A percentile compares a stretch with the other conserved stretches of the same genome.
phyloP scores from a whole-genome alignment of 1,140 invertebrate genomes.

The Carcinoscorpius rotundicauda region DNA sequence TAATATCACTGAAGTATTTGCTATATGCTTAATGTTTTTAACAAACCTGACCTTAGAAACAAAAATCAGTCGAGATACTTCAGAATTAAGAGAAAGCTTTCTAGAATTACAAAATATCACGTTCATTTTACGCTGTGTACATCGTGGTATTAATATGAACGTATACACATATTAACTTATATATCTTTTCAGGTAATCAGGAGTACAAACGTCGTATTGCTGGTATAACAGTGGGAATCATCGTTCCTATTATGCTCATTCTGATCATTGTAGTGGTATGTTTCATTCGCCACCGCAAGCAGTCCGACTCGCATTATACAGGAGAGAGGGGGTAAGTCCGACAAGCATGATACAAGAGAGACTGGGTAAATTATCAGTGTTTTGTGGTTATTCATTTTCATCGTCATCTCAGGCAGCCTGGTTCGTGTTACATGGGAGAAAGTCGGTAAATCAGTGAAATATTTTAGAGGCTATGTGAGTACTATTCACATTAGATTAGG shows the following conservation, averaged over 20 bases:
- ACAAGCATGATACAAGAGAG: slow-evolving; percentile 21
- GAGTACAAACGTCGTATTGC: slow-evolving; percentile 58
- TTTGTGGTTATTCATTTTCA: no score
- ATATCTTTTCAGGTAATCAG: slow-evolving; percentile 55
- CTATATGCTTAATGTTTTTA: no score
- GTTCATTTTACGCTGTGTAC: background rate
- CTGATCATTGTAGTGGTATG: slow-evolving; percentile 52
- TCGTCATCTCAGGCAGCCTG: no score
- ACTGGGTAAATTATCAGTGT: slow-evolving; percentile 1
- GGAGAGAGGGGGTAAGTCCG: slow-evolving; percentile 16
- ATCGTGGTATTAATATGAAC: background rate
- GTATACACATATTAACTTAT: background rate
- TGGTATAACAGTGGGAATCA: slow-evolving; percentile 56
- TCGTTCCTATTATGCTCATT: slow-evolving; percentile 57
- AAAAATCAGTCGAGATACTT: background rate
- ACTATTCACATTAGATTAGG: no score
- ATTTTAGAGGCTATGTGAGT: no score
- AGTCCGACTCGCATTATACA: slow-evolving; percentile 14
- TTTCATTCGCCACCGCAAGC: slow-evolving; percentile 22
- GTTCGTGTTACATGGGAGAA: no score
- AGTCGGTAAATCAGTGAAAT: no score
- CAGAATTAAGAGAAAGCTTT: slow-evolving; percentile 1
- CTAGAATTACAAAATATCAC: background rate
- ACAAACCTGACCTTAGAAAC: no score
- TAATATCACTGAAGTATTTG: no score